Evolutionary conservation across 2,888 invertebrate genomes (phyloP).

Genomic region (Mycalesis mineus): DNA sequence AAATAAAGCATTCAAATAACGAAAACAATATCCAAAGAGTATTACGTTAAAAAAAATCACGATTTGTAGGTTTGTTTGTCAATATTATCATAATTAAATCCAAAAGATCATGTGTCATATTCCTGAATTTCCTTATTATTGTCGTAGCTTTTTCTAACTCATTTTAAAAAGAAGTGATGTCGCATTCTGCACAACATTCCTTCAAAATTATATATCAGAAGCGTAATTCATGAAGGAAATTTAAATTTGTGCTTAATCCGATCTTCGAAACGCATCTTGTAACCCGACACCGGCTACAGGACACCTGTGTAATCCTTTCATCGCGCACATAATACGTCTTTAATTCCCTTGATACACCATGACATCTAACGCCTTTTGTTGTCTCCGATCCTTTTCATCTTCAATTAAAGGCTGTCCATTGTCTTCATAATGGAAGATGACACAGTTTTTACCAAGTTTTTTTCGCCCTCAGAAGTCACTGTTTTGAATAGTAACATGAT

Average conservation of each 20-base stretch:
- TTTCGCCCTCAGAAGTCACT: constrained; percentile 49
- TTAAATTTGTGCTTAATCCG: constrained; percentile 8
- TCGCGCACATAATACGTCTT: constrained; percentile 67
- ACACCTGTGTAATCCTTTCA: constrained; percentile 78
- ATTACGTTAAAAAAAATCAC: no score
- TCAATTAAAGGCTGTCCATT: constrained; percentile 67
- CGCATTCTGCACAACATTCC: no score
- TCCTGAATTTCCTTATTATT: no score
- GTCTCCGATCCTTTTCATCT: constrained; percentile 53
- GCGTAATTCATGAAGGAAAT: background rate
- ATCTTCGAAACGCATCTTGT: constrained; percentile 21
- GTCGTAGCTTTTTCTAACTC: no score
- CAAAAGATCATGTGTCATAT: no score
- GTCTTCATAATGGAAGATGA: constrained; percentile 67
- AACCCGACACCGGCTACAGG: constrained; percentile 42
- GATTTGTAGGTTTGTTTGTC: no score
- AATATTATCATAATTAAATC: no score
- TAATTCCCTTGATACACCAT: constrained; percentile 75
- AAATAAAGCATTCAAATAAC: no score
- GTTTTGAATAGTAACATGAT: constrained; percentile 72
- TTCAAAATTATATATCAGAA: background rate
- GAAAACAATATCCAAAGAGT: no score
- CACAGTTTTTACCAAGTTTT: constrained; percentile 54
- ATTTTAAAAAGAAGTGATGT: no score
- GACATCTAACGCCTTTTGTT: constrained; percentile 72